Percentiles rank a stretch among this genome's conserved stretches.
Conservation (phyloP, 2,888 invertebrate species). For the Eristalis tenax region DNA sequence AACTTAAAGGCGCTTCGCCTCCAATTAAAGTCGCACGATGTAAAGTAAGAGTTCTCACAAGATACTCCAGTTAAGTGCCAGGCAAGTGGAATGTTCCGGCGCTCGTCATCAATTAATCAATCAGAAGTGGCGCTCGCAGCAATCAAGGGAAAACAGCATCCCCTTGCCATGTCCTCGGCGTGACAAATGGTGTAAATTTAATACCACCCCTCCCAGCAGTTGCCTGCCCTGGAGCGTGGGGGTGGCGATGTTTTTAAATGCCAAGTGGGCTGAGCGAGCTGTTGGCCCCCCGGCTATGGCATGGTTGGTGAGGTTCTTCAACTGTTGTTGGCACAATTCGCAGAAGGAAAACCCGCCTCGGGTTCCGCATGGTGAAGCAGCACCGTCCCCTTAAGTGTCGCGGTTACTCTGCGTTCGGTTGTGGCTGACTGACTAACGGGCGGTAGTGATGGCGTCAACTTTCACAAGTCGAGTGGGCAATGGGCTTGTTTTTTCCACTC, state of each 20-base stretch:
- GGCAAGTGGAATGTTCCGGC: constrained; percentile 35
- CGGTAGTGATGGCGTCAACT: constrained; percentile 2
- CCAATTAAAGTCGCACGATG: constrained; percentile 36
- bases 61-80: constrained; percentile 32
- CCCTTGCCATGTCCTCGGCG: constrained; percentile 22
- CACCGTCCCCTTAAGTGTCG: constrained; percentile 23
- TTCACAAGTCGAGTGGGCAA: constrained; percentile 9
- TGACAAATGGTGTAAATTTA: constrained; percentile 64
- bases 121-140: constrained; percentile 48
- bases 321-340: constrained; percentile 53
- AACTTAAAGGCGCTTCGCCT: constrained; percentile 23
- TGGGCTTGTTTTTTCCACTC: constrained; percentile 14
- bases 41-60: background rate
- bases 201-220: constrained; percentile 37
- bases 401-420: background rate
- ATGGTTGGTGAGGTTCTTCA: constrained; percentile 18
- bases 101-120: constrained; percentile 68
- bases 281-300: constrained; percentile 22
- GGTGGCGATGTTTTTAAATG: constrained; percentile 21
- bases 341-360: constrained; percentile 31
- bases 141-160: constrained; percentile 9
- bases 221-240: constrained; percentile 4
- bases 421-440: constrained; percentile 2
- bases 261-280: constrained; percentile 44
- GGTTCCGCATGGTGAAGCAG: constrained; percentile 54